A percentile compares a stretch with the other conserved stretches of the same genome.
phyloP scores from a whole-genome alignment of 2,888 invertebrate genomes.

The Oasisia sp. region DNA sequence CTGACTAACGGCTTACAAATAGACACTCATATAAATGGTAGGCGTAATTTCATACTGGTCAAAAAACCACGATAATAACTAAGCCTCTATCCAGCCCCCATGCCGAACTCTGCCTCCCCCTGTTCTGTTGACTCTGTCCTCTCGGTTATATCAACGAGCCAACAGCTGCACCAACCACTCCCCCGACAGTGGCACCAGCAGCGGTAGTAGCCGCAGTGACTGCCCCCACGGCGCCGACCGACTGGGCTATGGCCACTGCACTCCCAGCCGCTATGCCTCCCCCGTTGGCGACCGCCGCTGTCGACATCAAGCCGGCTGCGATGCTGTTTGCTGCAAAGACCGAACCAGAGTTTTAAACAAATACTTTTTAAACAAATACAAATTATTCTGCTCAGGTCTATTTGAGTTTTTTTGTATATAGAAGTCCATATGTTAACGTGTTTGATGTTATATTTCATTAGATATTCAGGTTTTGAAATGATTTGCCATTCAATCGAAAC shows the following conservation, averaged over 20 bases:
- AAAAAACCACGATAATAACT: neutral
- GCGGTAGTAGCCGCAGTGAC: neutral
- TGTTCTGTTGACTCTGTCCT: no score
- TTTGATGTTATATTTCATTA: no score
- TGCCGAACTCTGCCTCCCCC: no score
- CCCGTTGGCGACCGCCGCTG: neutral
- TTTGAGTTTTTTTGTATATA: no score
- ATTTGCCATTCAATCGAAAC: no score
- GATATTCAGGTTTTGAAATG: no score
- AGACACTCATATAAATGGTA: neutral
- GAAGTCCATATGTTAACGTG: no score
- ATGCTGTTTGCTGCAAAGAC: constrained; percentile 8
- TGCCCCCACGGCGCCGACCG: neutral
- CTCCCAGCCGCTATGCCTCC: constrained; percentile 7
- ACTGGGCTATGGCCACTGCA: constrained; percentile 21
- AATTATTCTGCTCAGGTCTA: no score
- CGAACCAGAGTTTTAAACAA: neutral
- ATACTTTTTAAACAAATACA: no score
- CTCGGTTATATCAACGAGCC: no score
- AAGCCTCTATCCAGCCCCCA: neutral
- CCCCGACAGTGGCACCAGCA: neutral
- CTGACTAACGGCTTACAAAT: neutral
- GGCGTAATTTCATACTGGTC: neutral
- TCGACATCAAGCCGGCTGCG: constrained; percentile 24
- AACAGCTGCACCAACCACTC: neutral